A percentile compares a stretch with the other conserved stretches of the same genome.
phyloP scores from a whole-genome alignment of 2,888 invertebrate species.

The Notocelia uddmanniana region DNA sequence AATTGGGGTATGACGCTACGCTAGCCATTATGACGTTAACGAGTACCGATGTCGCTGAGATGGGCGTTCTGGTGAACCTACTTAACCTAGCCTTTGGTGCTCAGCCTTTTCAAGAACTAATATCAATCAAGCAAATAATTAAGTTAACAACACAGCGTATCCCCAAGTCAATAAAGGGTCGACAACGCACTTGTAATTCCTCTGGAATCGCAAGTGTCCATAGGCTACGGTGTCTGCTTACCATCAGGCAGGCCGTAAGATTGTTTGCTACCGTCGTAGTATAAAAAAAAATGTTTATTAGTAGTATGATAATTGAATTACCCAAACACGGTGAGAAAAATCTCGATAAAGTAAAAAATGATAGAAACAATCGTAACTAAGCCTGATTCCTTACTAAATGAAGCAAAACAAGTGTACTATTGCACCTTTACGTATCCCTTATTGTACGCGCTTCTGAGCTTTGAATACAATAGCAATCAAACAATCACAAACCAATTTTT shows the following conservation, averaged over 20 bases:
- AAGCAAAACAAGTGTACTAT: neutral
- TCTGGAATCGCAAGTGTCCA: too few relatives aligned
- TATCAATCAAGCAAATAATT: neutral
- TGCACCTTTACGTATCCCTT: neutral
- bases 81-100: neutral
- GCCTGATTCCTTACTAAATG: neutral
- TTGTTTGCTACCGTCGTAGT: too few relatives aligned
- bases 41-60: neutral
- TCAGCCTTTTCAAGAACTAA: too few relatives aligned
- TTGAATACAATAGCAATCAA: neutral
- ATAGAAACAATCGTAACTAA: neutral
- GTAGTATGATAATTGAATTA: neutral
- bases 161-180: too few relatives aligned
- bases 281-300: too few relatives aligned
- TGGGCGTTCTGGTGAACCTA: neutral
- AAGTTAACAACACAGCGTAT: too few relatives aligned
- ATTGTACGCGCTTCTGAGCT: neutral
- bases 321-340: neutral
- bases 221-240: too few relatives aligned
- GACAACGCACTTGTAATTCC: too few relatives aligned
- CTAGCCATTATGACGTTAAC: conserved; percentile 17
- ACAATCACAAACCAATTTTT: neutral
- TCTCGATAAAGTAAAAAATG: neutral
- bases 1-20: conserved; percentile 35
- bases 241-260: too few relatives aligned